These are phyloP conservation scores for Laothoe populi DNA, from an alignment of 2,888 invertebrate genomes.

Conservation along the genomic window DNA sequence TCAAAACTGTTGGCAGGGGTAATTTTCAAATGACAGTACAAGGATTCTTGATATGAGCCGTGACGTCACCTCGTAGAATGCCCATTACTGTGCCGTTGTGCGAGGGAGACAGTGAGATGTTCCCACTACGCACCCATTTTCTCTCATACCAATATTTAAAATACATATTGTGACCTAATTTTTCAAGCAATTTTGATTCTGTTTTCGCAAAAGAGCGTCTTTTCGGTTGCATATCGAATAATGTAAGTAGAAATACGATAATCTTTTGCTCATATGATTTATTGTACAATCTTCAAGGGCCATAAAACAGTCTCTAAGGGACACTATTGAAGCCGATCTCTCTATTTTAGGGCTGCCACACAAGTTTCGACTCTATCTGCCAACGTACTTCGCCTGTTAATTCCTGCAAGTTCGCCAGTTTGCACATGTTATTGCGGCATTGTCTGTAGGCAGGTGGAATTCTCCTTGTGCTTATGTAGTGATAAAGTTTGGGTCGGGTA, in stretches of 20 bases:
- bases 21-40: too few species aligned
- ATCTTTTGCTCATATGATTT: not conserved
- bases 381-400: not conserved
- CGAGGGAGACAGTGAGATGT: too few species aligned
- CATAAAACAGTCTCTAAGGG: not conserved
- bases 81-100: too few species aligned
- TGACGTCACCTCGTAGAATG: too few species aligned
- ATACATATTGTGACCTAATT: too few species aligned
- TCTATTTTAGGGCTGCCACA: constrained; percentile 1
- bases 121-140: too few species aligned
- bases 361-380: constrained; percentile 7
- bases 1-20: too few species aligned
- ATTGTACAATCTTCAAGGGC: not conserved
- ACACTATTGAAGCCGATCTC: not conserved
- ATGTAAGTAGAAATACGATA: not conserved
- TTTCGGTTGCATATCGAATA: too few species aligned
- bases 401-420: constrained; percentile 25
- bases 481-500: not conserved
- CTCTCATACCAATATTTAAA: too few species aligned
- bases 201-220: too few species aligned
- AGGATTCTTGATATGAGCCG: too few species aligned
- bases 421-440: constrained; percentile 16
- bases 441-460: not conserved
- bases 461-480: not conserved
- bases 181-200: too few species aligned